Evolutionary conservation across 1,140 invertebrate species (phyloP).

Genomic region (Helicoverpa zea): DNA sequence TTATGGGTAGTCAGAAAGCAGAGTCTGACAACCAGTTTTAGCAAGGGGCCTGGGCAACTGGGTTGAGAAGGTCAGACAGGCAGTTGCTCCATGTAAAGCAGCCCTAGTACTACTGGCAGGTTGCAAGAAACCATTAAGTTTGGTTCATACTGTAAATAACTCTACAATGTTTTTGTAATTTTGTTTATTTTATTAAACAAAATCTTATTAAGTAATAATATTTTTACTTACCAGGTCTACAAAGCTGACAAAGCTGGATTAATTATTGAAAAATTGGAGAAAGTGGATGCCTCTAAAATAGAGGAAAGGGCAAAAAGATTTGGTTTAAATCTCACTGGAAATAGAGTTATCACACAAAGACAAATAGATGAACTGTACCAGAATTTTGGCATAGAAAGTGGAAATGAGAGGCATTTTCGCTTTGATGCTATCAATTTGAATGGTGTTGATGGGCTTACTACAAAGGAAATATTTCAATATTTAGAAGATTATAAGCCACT

Average conservation of each 20-base stretch:
- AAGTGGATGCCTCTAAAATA: slow-evolving; percentile 89
- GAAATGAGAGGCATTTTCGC: slow-evolving; percentile 89
- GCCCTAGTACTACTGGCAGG: no score
- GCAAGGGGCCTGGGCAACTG: no score
- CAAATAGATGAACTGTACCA: slow-evolving; percentile 89
- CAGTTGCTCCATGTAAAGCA: no score
- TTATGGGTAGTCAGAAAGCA: no score
- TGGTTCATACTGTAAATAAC: no score
- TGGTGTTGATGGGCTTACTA: slow-evolving; percentile 92
- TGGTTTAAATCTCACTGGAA: slow-evolving; percentile 88
- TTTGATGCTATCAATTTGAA: slow-evolving; percentile 92
- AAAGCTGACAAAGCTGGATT: slow-evolving; percentile 84
- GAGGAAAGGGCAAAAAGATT: slow-evolving; percentile 91
- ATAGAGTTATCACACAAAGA: slow-evolving; percentile 85
- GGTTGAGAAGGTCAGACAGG: no score
- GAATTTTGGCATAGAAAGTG: slow-evolving; percentile 89
- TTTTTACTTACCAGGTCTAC: slow-evolving; percentile 71
- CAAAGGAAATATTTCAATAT: slow-evolving; percentile 93
- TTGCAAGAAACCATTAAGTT: no score
- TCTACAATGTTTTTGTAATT: no score
- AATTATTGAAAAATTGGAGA: slow-evolving; percentile 88
- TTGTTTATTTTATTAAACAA: not conserved
- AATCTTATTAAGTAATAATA: not conserved
- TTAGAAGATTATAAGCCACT: slow-evolving; percentile 91
- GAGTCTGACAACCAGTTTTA: no score